phyloP scores from a whole-genome alignment of 2,113 vertebrate genomes.

The Silurus glanis region DNA sequence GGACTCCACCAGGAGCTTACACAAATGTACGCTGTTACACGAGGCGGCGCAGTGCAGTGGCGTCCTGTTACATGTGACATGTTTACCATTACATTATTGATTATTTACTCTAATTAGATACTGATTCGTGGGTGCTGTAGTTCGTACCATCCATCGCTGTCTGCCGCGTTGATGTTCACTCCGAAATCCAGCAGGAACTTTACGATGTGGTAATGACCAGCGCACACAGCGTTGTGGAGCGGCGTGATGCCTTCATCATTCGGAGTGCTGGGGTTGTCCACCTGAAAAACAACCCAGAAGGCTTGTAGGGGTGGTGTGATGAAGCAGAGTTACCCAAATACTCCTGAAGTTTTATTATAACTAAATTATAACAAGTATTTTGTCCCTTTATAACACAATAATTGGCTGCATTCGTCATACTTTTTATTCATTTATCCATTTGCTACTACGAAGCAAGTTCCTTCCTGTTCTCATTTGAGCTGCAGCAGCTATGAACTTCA shows the following conservation, averaged over 20 bases:
- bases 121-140: not conserved
- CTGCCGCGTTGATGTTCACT: conserved; percentile 95
- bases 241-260: conserved; percentile 98
- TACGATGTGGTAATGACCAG: conserved; percentile 96
- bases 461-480: not conserved
- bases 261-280: conserved; percentile 95
- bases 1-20: conserved; percentile 94
- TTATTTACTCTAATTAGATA: not conserved
- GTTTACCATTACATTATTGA: not conserved
- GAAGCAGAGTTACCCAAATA: not conserved
- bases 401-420: not conserved
- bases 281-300: conserved; percentile 67
- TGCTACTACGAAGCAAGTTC: not conserved
- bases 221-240: conserved; percentile 93
- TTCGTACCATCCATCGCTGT: conserved; percentile 95
- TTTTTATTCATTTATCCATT: not conserved
- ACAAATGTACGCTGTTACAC: conserved; percentile 97
- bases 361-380: not conserved
- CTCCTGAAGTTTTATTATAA: not conserved
- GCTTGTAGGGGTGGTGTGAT: not conserved
- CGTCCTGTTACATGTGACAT: conserved; percentile 76
- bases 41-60: conserved; percentile 97
- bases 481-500: not conserved
- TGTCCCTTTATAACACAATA: not conserved
- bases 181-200: conserved; percentile 96